phyloP scores from a whole-genome alignment of 2,113 vertebrate species.

The Morone saxatilis region DNA sequence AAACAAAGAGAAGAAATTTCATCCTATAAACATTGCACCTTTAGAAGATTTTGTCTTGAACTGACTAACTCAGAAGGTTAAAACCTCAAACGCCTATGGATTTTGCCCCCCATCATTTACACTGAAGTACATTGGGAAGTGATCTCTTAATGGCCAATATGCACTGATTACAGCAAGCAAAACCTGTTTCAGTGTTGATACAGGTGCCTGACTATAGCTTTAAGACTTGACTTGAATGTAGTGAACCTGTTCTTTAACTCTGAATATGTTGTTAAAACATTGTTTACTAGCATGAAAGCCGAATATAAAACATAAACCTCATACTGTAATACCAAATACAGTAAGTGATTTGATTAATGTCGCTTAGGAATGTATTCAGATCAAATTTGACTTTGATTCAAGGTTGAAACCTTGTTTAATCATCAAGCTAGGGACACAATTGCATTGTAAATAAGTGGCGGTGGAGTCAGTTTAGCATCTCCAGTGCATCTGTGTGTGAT shows the following conservation, averaged over 20 bases:
- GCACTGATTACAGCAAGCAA: neutral
- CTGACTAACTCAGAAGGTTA: neutral
- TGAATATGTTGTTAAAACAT: neutral
- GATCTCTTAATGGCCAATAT: neutral
- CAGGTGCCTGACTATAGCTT: neutral
- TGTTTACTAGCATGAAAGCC: neutral
- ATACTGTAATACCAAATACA: neutral
- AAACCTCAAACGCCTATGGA: neutral
- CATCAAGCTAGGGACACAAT: constrained; percentile 4
- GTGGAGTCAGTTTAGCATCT: constrained; percentile 1
- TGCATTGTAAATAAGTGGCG: constrained; percentile 45
- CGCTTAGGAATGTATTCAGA: constrained; percentile 35
- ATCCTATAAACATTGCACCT: neutral
- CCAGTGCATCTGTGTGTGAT: neutral
- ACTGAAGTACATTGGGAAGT: neutral
- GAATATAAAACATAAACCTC: neutral
- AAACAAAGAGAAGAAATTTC: neutral
- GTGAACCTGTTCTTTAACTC: neutral
- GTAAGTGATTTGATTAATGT: constrained; percentile 44
- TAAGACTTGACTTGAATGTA: neutral
- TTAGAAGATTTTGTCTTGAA: neutral
- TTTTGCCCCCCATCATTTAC: neutral
- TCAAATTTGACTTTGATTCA: constrained; percentile 57
- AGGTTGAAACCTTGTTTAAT: constrained; percentile 52
- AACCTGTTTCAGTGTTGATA: neutral